Base-by-base conservation (phyloP, 2,888 invertebrate species). In the Fragum fragum region DNA sequence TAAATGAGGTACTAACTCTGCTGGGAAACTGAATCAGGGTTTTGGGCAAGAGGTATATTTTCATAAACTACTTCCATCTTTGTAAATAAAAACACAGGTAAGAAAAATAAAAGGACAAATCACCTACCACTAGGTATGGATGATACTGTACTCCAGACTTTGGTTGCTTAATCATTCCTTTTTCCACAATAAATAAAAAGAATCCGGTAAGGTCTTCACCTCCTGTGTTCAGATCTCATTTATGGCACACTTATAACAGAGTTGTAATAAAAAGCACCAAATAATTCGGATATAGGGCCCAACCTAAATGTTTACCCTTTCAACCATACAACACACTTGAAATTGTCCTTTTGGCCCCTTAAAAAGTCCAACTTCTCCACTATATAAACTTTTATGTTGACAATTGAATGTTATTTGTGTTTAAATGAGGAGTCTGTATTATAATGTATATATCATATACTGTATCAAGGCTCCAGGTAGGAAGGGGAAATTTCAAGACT, bases 111-210 rank as follows among this genome's bases (percentile, higher is more conserved):
- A 52, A 18, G 14, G 16, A 59, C 32, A 36, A 3, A 6, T 36
- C 39, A 79, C 82, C 76, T 83, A 83, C 82, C 82, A 79, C 79
- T 28, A 82, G 53, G 57, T 83, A 83, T 23, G 82, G 82, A 71
- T 83, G 82, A 73, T 79, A 83, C 55, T 79, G 79, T 63, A 73
- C 73, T 73, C 82, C 82, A 70, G 82, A 69, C 53, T 83, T 83
- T 9, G 61, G 68, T 47, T 83, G 79, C 57, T 79, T 83, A 69
- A 83, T 83, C 80, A 80, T 80, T 72, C 61, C 76, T 42, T 73
- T 47, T 59, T 59, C 39, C 57, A 57, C 57, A 23, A 36, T 53
- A 39, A 36, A 57, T 52, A 29, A 26, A 29, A 32, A 26, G 28
- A 47, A 18, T n/a, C 47, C n/a, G 5, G 47, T 47, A 18, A 32